Base-by-base conservation (phyloP, 2,797 vertebrate species). In the Notoglanidium macrostoma region DNA sequence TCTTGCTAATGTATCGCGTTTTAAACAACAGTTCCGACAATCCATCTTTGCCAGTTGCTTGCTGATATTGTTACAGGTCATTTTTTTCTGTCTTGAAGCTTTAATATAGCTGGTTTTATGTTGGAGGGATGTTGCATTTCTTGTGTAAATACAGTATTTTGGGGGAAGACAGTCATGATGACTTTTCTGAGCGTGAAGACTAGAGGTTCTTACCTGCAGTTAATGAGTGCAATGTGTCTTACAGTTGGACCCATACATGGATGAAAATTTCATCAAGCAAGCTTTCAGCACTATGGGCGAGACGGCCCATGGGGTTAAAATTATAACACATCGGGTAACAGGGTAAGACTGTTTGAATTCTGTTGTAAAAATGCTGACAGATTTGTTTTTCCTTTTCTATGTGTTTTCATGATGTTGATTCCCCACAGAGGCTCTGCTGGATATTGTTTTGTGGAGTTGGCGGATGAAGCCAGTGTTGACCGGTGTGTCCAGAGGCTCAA, bases 211-310 rank as follows among this genome's bases (percentile, higher is more conserved):
- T 26, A 6, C 2, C 11, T 1, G 7, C 8, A 23, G 15, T 29
- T 29, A 26, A 57, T 49, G 7, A 32, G 17, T 61, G 0, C 90
- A 29, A 32, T 89, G 78, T 85, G 10, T 89, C 29, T 83, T 89
- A 94, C 89, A 93, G 96, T 88, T 96, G 92, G 96, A 96, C 94
- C 96, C 95, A 54, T 96, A 96, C 92, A 96, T 96, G 96, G 95
- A 96, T 77, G 96, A 96, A 87, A 95, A 91, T 91, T 96, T 96
- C 91, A 94, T 96, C 87, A 96, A 96, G 89, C 95, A 96, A 92
- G 96, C 96, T 19, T 96, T 96, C 65, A 96, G 93, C 59, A 94
- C 94, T 7, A 96, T 96, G 96, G 96, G 96, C 72, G 96, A 96
- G 87, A 95, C 95, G 0, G 96, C 96, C 0, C 94, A 92, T 74